Evolutionary conservation across 2,113 vertebrate species (phyloP).

Genomic region (Ardeotis arabs): DNA sequence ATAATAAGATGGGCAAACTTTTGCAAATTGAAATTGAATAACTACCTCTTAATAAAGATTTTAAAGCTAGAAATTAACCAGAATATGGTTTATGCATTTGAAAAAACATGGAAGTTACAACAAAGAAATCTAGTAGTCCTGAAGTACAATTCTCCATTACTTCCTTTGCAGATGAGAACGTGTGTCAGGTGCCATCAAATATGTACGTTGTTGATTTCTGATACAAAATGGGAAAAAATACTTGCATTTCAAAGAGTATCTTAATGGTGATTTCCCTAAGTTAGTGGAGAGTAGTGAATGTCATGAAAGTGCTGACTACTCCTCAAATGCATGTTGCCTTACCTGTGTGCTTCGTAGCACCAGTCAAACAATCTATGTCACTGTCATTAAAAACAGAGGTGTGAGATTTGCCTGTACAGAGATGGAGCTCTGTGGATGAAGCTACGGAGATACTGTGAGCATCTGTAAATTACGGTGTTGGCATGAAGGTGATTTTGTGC

Average conservation of each 20-base stretch:
- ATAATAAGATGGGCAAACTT: background rate
- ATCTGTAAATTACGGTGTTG: background rate
- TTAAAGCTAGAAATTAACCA: slow-evolving; percentile 1
- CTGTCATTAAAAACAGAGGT: background rate
- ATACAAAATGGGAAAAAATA: background rate
- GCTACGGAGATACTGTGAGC: background rate
- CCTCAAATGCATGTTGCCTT: background rate
- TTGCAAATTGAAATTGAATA: background rate
- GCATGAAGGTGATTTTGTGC: background rate
- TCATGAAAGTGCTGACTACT: background rate
- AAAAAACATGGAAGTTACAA: background rate
- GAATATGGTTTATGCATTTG: background rate
- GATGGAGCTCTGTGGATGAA: background rate
- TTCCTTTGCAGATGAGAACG: background rate
- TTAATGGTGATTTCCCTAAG: background rate
- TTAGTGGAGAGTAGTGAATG: background rate
- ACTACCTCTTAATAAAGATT: background rate
- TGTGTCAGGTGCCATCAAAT: background rate
- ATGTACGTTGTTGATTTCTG: background rate
- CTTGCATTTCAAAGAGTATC: background rate
- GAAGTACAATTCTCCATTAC: background rate
- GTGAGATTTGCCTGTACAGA: background rate
- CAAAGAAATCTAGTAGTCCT: background rate
- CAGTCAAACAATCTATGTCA: background rate
- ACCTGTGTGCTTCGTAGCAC: background rate